Percentiles rank a stretch among this genome's conserved stretches.
Evolutionary conservation across 2,113 vertebrate species (phyloP).

Genomic region (Hippocampus comes): DNA sequence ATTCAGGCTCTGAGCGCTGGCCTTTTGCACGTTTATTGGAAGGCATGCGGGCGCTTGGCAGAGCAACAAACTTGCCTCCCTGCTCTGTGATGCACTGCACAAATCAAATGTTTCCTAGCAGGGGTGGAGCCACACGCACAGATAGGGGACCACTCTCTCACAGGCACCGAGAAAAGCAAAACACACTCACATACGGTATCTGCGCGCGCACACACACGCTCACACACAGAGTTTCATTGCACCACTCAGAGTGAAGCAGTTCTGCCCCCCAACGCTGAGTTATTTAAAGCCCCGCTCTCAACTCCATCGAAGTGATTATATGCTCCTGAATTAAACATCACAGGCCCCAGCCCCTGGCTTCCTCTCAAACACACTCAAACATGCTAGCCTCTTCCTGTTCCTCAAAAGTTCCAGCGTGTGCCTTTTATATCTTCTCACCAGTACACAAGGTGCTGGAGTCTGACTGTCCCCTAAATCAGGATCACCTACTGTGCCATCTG

Average conservation of each 20-base stretch:
- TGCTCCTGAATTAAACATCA: conserved; percentile 82
- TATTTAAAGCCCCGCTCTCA: conserved; percentile 77
- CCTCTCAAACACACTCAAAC: conserved; percentile 68
- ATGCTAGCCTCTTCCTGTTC: conserved; percentile 71
- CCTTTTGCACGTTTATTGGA: conserved; percentile 66
- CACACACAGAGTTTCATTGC: conserved; percentile 31
- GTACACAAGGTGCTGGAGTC: conserved; percentile 43
- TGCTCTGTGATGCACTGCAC: conserved; percentile 49
- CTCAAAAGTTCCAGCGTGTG: conserved; percentile 69
- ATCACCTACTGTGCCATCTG: conserved; percentile 35
- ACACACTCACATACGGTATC: conserved; percentile 36
- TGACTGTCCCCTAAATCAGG: conserved; percentile 48
- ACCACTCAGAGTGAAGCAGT: conserved; percentile 66
- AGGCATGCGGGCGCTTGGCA: conserved; percentile 60
- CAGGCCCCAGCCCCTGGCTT: conserved; percentile 74
- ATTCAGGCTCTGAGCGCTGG: conserved; percentile 56
- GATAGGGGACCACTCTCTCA: conserved; percentile 47
- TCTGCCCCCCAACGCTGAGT: conserved; percentile 75
- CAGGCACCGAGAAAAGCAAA: conserved; percentile 43
- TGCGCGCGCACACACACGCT: conserved; percentile 38
- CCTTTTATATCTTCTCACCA: conserved; percentile 59
- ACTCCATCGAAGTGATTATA: conserved; percentile 77
- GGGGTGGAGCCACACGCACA: conserved; percentile 47
- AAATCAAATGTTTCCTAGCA: conserved; percentile 57
- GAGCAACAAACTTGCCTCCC: conserved; percentile 51